phyloP scores from a whole-genome alignment of 1,140 invertebrate species.

The Branchinecta lindahli region DNA sequence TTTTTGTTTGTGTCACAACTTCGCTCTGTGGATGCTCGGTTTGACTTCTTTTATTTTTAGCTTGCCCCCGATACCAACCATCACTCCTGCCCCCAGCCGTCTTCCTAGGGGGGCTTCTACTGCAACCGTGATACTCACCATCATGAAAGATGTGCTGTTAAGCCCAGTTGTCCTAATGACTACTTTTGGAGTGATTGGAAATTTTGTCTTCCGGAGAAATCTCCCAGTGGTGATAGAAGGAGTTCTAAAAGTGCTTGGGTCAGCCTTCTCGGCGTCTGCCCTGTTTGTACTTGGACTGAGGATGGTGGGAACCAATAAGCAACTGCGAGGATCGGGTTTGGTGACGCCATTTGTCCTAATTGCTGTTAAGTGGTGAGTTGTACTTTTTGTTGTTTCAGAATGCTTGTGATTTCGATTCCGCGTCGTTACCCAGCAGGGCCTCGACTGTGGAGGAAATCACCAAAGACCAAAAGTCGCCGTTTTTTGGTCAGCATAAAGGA shows the following conservation, averaged over 20 bases:
- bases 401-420: no score
- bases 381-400: neutral
- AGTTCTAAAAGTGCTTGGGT: slow-evolving; percentile 60
- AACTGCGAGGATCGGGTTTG: slow-evolving; percentile 53
- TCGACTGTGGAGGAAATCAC: no score
- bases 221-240: slow-evolving; percentile 55
- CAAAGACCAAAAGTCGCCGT: no score
- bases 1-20: no score
- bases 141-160: slow-evolving; percentile 49
- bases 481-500: no score
- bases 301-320: slow-evolving; percentile 79
- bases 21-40: no score
- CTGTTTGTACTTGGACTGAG: slow-evolving; percentile 75
- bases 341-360: slow-evolving; percentile 72
- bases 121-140: slow-evolving; percentile 16
- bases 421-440: no score
- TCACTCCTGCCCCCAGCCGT: neutral
- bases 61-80: slow-evolving; percentile 12
- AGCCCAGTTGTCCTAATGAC: slow-evolving; percentile 92
- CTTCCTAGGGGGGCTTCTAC: neutral
- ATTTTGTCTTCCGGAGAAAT: slow-evolving; percentile 59
- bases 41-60: slow-evolving; percentile 17
- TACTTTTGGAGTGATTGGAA: slow-evolving; percentile 68
- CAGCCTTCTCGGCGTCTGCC: slow-evolving; percentile 77
- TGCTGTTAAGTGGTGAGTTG: slow-evolving; percentile 64